phyloP scores from a whole-genome alignment of 2,113 vertebrate genomes.

The Oryzias curvinotus region DNA sequence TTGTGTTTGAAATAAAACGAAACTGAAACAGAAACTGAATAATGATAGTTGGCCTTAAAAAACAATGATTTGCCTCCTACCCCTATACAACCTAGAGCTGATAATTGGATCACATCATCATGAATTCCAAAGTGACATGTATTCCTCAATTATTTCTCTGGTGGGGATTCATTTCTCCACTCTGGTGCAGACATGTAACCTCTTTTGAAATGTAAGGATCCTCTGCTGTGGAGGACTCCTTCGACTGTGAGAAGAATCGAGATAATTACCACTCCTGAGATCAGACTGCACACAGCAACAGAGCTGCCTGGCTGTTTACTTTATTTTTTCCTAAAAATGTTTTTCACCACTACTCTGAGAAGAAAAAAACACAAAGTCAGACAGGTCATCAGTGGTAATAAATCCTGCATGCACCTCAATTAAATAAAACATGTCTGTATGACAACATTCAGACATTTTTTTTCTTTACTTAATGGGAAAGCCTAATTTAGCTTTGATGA shows the following conservation, averaged over 20 bases:
- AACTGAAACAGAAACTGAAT: no score
- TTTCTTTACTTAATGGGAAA: slow-evolving; percentile 2
- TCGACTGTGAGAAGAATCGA: not conserved
- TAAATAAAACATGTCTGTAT: slow-evolving; percentile 12
- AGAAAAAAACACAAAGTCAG: slow-evolving; percentile 30
- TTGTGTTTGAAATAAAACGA: no score
- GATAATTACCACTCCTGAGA: not conserved
- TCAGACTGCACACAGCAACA: not conserved
- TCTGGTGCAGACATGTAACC: no score
- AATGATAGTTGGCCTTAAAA: no score
- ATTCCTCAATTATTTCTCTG: no score
- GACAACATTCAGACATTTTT: slow-evolving; percentile 11
- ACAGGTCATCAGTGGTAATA: slow-evolving; percentile 12
- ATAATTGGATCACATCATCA: no score
- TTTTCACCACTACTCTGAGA: slow-evolving; percentile 1
- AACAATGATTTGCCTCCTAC: no score
- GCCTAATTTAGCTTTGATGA: not conserved
- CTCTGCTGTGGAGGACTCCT: no score
- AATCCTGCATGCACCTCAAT: slow-evolving; percentile 4
- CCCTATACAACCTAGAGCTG: no score
- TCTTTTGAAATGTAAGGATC: no score
- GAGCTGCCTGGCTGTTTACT: not conserved
- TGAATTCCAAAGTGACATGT: no score
- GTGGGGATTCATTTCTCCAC: no score
- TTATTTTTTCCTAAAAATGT: not conserved